Percentiles rank a stretch among this genome's conserved stretches.
Evolutionary conservation across 1,140 invertebrate genomes (phyloP).

Genomic region (Lepidurus packardi): DNA sequence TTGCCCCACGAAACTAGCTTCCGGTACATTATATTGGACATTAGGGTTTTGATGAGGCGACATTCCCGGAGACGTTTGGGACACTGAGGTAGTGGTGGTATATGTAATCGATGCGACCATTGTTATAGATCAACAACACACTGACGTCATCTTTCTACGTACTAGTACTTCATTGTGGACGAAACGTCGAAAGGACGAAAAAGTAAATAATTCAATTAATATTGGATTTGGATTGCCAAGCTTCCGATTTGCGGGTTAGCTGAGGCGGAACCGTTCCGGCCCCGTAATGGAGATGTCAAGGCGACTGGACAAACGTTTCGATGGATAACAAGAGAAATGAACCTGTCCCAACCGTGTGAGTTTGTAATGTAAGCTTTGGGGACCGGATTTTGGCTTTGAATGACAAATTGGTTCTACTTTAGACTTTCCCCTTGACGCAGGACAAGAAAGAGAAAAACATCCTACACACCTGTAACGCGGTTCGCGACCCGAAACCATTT

Average conservation of each 20-base stretch:
- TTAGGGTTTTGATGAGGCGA: too few relatives aligned
- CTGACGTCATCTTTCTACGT: too few relatives aligned
- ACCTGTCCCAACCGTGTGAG: not conserved
- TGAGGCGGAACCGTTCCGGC: not conserved
- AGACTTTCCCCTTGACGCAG: not conserved
- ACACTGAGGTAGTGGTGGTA: too few relatives aligned
- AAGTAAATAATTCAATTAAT: too few relatives aligned
- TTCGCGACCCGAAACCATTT: too few relatives aligned
- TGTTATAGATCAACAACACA: too few relatives aligned
- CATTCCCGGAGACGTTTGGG: too few relatives aligned
- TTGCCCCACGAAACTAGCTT: not conserved
- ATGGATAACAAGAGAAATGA: not conserved
- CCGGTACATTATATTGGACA: not conserved
- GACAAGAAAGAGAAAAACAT: too few relatives aligned
- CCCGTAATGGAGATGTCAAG: not conserved
- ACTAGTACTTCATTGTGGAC: too few relatives aligned
- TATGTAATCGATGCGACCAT: too few relatives aligned
- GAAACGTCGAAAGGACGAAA: too few relatives aligned
- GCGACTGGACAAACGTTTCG: not conserved
- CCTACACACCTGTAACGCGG: too few relatives aligned
- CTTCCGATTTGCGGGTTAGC: not conserved
- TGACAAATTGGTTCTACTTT: conserved; percentile 8
- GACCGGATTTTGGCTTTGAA: not conserved
- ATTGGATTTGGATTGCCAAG: not conserved
- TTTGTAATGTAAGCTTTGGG: not conserved